These are phyloP conservation scores for Mystacides longicornis DNA, from an alignment of 2,888 invertebrate genomes.

Conservation along the genomic window DNA sequence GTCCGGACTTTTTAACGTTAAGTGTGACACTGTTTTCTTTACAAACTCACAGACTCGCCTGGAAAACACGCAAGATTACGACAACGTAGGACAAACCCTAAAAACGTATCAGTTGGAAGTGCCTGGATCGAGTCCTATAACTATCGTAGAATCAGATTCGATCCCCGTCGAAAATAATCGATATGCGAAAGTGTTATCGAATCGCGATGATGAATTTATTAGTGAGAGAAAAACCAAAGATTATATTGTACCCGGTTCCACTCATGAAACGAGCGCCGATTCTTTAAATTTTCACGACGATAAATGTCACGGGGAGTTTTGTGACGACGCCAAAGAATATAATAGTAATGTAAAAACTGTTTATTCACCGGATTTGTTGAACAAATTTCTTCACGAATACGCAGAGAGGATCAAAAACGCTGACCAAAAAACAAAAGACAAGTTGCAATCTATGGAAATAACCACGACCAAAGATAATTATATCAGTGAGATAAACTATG, in stretches of 20 bases:
- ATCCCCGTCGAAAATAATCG: constrained; percentile 29
- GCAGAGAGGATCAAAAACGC: constrained; percentile 47
- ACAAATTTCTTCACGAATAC: constrained; percentile 55
- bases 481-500: constrained; percentile 9
- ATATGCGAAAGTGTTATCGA: constrained; percentile 34
- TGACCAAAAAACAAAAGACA: constrained; percentile 40
- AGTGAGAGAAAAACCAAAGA: constrained; percentile 25
- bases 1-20: neutral
- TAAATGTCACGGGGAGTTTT: constrained; percentile 44
- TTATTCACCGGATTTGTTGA: constrained; percentile 49
- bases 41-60: constrained; percentile 21
- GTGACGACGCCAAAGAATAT: constrained; percentile 32
- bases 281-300: constrained; percentile 26
- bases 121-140: constrained; percentile 50
- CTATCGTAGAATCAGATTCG: constrained; percentile 48
- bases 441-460: constrained; percentile 32
- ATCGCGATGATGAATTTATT: neutral
- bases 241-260: constrained; percentile 24
- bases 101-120: constrained; percentile 50
- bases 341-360: constrained; percentile 31
- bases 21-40: constrained; percentile 20
- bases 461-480: constrained; percentile 7
- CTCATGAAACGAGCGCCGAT: constrained; percentile 12
- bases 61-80: constrained; percentile 14
- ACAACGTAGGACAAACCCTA: neutral